Conservation (phyloP, 2,888 invertebrate species). For the Penaeus monodon region DNA sequence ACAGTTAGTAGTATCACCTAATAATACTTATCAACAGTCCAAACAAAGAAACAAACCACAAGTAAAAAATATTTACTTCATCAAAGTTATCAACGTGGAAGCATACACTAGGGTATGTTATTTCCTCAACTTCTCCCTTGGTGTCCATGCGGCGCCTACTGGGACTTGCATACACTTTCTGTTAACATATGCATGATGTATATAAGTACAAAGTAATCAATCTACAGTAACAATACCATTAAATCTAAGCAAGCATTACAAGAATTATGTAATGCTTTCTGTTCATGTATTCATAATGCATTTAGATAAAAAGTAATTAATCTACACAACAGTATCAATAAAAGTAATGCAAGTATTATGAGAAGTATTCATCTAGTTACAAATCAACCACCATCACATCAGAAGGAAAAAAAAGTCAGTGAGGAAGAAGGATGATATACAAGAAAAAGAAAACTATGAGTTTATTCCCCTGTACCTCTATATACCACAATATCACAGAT, state of each 20-base stretch:
- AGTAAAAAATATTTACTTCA: conserved; percentile 76
- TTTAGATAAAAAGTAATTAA: too few relatives aligned
- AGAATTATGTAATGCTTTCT: too few relatives aligned
- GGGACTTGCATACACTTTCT: conserved; percentile 95
- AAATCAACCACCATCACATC: too few relatives aligned
- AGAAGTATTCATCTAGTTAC: too few relatives aligned
- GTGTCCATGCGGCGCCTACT: conserved; percentile 97
- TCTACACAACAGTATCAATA: too few relatives aligned
- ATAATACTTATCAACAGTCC: not conserved
- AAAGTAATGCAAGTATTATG: too few relatives aligned
- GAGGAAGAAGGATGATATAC: too few relatives aligned
- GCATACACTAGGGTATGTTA: conserved; percentile 98
- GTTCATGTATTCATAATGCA: too few relatives aligned
- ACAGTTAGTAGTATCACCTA: not conserved
- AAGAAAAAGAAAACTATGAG: not conserved
- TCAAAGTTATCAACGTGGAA: conserved; percentile 99
- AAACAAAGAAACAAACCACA: not conserved
- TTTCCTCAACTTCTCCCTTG: conserved; percentile 97
- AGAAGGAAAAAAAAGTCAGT: too few relatives aligned
- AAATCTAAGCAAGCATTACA: not conserved
- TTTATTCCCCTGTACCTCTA: not conserved
- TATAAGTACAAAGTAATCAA: too few relatives aligned
- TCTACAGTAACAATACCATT: not conserved
- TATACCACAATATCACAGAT: not conserved
- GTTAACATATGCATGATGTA: conserved; percentile 59